phyloP scores from a whole-genome alignment of 2,113 vertebrate species.

The Xyliphius kryptos region DNA sequence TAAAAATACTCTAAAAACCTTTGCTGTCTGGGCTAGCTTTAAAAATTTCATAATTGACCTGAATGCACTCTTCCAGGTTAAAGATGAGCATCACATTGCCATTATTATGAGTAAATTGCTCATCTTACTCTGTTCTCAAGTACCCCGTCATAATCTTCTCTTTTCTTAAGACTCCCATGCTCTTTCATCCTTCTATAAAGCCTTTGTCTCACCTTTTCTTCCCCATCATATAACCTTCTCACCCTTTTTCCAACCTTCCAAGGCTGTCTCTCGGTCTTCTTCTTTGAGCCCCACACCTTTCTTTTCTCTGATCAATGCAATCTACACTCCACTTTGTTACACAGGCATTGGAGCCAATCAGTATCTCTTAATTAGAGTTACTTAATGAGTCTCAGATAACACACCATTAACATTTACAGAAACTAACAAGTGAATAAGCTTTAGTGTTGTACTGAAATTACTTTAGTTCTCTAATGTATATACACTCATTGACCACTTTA shows the following conservation, averaged over 20 bases:
- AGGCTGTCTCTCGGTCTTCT: conserved; percentile 18
- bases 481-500: no score
- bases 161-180: neutral
- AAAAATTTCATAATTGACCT: conserved; percentile 33
- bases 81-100: conserved; percentile 18
- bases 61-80: conserved; percentile 24
- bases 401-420: conserved; percentile 20
- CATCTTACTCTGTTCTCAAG: neutral
- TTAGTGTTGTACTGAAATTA: neutral
- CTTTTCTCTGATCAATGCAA: conserved; percentile 36
- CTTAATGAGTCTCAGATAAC: conserved; percentile 19
- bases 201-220: conserved; percentile 30
- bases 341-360: conserved; percentile 12
- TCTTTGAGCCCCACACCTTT: conserved; percentile 23
- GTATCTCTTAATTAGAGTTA: conserved; percentile 26
- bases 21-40: conserved; percentile 14
- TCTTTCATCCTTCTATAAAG: conserved; percentile 5
- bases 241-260: conserved; percentile 18
- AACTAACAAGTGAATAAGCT: conserved; percentile 3
- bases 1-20: no score
- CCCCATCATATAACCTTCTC: conserved; percentile 14
- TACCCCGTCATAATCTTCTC: neutral
- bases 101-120: conserved; percentile 32
- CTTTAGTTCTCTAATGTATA: neutral
- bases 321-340: conserved; percentile 17